Base-by-base conservation (phyloP, 2,113 vertebrate species). In the Pseudois nayaur region DNA sequence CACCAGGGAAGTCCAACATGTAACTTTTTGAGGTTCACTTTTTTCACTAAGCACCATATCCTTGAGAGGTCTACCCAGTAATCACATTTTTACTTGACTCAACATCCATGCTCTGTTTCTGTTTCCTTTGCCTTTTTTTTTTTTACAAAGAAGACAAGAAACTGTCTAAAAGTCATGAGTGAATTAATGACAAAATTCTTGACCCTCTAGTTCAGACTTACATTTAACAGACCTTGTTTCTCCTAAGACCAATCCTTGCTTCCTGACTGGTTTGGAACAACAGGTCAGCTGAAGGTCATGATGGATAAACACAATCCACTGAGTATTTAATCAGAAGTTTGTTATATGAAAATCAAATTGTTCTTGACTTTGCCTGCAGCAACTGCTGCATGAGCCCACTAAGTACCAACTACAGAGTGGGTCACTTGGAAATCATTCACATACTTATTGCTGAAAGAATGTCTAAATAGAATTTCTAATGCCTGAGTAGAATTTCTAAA, bases 401-500 rank as follows among this genome's bases (percentile, higher is more conserved):
- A 36, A 81, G 59, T 92, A 40, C 64, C 33, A 88, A 33, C 52
- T 76, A 23, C 4, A 3, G 55, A 43, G 27, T 25, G 71, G 48
- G 60, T 43, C 86, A 78, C n/a, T 89, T 52, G n/a, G 45, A 92
- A 83, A 43, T 96, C 87, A 92, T 4, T 31, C 57, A 64, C 82
- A 57, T 11, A 31, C 11, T 91, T 23, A n/a, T 27, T 50, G 31
- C 33, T 87, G 76, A 83, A 92, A 88, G 88, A 92, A 91, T 43
- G 86, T 60, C 50, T 94, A 67, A 82, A 88, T 92, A 84, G n/a
- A 84, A 83, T 83, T 55, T 55, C n/a, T 83, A 55, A 40, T 40
- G 81, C n/a, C 82, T 40, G 55, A 97, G 57, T 48, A 60, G 54
- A 96, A 95, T 84, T 90, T 92, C 91, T 96, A 87, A 92, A 94